Base-by-base conservation (phyloP, 2,797 vertebrate species). In the Heliangelus exortis region DNA sequence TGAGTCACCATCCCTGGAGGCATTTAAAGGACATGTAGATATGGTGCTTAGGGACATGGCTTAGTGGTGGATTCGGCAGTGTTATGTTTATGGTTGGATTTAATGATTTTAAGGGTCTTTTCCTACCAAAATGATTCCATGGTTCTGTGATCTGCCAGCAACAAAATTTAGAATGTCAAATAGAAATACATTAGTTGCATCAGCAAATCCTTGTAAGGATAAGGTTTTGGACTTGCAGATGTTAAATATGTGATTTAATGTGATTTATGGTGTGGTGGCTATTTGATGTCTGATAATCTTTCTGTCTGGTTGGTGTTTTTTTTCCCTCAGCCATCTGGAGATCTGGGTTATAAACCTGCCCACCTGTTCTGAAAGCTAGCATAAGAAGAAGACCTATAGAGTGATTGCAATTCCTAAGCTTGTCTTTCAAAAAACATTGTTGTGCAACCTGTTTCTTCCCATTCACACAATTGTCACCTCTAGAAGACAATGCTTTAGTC, bases 251-350 rank as follows among this genome's bases (percentile, higher is more conserved):
- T 41, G 39, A 41, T 41, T 41, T 41, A 41, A 23, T 34, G 7
- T 26, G 21, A 61, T 21, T 39, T 48, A 45, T 15, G 0, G 39
- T 15, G 0, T 0, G 10, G 15, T 48, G 16, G 13, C 6, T 48
- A 4, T 73, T 63, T 43, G 5, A 5, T 71, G 25, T 89, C 43
- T 73, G 39, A 14, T 41, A 14, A 41, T 41, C 19, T 73, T 14
- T 67, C 14, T 73, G 29, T 33, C 31, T 2, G 1, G 39, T 14
- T 41, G 39, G 6, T 5, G 14, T 41, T 19, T 66, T 85, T 18
- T 55, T 71, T 76, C 9, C 31, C 12, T 66, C 61, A 78, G 9
- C 6, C 12, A 9, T 41, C 36, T 62, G 26, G 12, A 31, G 3
- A 36, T 34, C 25, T 31, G 36, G 4, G 17, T 48, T 25, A 66